Evolutionary conservation across 2,113 vertebrate species (phyloP).

Genomic region (Coracopsis vasa): DNA sequence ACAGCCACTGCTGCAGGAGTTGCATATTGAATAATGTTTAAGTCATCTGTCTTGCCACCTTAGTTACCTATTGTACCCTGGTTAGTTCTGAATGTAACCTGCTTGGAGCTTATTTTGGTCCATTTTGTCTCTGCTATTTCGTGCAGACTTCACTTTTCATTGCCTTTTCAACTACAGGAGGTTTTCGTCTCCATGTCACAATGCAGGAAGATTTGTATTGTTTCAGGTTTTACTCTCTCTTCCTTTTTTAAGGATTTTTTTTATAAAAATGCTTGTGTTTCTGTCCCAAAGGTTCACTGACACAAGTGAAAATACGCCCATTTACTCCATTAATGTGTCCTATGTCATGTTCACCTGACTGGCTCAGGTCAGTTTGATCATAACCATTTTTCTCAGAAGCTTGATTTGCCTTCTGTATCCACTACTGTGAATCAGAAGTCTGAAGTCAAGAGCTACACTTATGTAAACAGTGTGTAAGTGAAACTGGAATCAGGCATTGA

Average conservation of each 20-base stretch:
- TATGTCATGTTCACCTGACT: background rate
- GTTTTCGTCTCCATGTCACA: background rate
- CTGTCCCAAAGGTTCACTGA: background rate
- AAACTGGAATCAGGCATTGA: background rate
- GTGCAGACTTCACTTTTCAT: background rate
- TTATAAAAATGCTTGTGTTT: background rate
- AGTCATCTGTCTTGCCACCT: background rate
- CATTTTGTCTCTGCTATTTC: background rate
- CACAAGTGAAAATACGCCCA: background rate
- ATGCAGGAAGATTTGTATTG: background rate
- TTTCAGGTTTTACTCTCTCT: background rate
- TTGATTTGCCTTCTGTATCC: background rate
- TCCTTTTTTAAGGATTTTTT: background rate
- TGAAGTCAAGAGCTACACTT: slow-evolving; percentile 12
- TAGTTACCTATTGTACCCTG: background rate
- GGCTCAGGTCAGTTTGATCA: background rate
- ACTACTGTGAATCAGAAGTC: background rate
- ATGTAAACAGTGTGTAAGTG: slow-evolving; percentile 5
- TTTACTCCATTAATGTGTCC: background rate
- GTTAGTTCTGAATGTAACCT: background rate
- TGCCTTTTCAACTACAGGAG: background rate
- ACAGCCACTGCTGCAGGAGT: background rate
- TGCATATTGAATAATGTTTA: background rate
- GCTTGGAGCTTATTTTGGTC: background rate
- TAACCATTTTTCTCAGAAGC: background rate